Base-by-base conservation (phyloP, 2,113 vertebrate genomes). In the Dicerorhinus sumatrensis region DNA sequence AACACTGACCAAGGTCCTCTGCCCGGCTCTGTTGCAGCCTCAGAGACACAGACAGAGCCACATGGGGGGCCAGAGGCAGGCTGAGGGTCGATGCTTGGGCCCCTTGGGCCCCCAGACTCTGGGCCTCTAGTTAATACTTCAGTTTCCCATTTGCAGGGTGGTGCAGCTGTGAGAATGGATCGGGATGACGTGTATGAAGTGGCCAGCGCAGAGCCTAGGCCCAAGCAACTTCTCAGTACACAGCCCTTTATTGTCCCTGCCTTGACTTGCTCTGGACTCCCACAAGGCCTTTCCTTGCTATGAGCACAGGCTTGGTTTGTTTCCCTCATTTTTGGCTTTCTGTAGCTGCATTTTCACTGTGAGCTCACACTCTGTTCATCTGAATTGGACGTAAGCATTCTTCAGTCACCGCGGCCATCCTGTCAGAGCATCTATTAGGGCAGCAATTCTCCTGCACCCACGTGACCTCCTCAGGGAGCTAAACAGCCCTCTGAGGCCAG, bases 171-270 rank as follows among this genome's bases (percentile, higher is more conserved):
- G 56, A 63, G 46, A 67, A n/a, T 13, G 10, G 1, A 9, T 6
- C 31, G 29, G 36, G 27, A 8, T 7, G 21, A 56, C 29, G 18
- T 3, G 12, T 14, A 39, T 39, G 58, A n/a, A 27, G 23, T 29
- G 39, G 5, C 36, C 77, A 29, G 1, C 10, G 11, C 1, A 1
- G 51, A 10, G 1, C 0, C 33, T 48, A 27, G 3, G 4, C 5
- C 25, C 8, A 54, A 8, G 23, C 16, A 17, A 12, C 8, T 23
- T 42, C 23, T 86, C 29, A 54, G 29, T 51, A 10, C 0, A 1
- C 36, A 48, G 16, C 17, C 12, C 14, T 2, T 46, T 36, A 20
- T 11, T n/a, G 3, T 42, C 39, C 6, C 6, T 20, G n/a, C 31
- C 14, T 63, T 58, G 3, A 29, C 20, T 58, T 42, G 5, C 36